Percentiles rank a stretch among this genome's conserved stretches.
phyloP scores from a whole-genome alignment of 2,888 invertebrate genomes.

The Palloptera scutellata region DNA sequence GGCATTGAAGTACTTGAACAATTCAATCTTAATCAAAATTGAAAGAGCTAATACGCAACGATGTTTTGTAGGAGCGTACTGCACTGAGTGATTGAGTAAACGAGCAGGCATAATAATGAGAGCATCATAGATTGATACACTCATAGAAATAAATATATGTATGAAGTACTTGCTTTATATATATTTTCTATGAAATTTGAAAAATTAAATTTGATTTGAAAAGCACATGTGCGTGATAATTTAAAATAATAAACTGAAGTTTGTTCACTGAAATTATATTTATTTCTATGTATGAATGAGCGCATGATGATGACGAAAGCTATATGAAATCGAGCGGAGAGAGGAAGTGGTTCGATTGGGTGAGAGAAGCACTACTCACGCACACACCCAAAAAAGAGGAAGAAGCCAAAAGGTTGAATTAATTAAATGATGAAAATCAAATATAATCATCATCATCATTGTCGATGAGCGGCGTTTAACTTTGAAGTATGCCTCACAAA shows the following conservation, averaged over 20 bases:
- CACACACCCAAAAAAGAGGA: not conserved
- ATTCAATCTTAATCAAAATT: constrained; percentile 32
- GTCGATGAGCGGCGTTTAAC: no score
- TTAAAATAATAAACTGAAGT: constrained; percentile 4
- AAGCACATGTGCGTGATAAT: not conserved
- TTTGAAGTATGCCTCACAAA: no score
- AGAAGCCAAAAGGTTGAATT: no score
- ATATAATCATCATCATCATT: not conserved
- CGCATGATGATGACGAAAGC: no score
- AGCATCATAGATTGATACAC: not conserved
- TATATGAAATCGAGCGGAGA: no score
- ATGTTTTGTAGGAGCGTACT: not conserved
- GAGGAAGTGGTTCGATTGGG: not conserved
- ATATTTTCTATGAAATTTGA: no score
- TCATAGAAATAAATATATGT: not conserved
- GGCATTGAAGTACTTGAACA: constrained; percentile 25
- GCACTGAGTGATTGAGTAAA: not conserved
- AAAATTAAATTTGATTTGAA: not conserved
- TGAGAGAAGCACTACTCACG: not conserved
- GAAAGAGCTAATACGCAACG: constrained; percentile 10
- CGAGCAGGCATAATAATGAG: not conserved
- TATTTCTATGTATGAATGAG: no score
- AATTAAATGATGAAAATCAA: not conserved
- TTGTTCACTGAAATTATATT: no score
- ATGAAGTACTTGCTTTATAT: no score